Conservation (phyloP, 2,888 invertebrate species). For the Caenorhabditis angaria region DNA sequence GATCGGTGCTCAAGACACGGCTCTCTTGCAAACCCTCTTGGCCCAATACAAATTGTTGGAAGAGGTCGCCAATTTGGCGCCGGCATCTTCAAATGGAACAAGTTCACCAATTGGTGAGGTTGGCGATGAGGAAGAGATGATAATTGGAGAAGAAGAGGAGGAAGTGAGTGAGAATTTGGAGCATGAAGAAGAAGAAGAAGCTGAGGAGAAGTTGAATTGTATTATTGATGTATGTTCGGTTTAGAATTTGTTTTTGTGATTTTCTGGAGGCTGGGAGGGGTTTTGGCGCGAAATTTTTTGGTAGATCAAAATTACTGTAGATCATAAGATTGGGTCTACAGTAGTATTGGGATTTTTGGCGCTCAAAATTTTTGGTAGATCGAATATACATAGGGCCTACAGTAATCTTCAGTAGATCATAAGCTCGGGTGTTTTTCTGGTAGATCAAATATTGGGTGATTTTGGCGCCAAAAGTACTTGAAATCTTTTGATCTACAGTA, state of each 20-base stretch:
- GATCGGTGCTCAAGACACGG: slow-evolving; percentile 7
- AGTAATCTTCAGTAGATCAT: too few species aligned
- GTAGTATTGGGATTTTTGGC: too few species aligned
- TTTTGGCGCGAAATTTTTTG: too few species aligned
- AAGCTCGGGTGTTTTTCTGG: too few species aligned
- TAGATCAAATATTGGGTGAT: too few species aligned
- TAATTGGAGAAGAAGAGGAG: slow-evolving; percentile 22
- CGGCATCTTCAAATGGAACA: slow-evolving; percentile 28
- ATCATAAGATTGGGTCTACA: too few species aligned
- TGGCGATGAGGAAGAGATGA: slow-evolving; percentile 19
- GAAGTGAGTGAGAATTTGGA: slow-evolving; percentile 10
- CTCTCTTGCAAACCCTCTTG: slow-evolving; percentile 34
- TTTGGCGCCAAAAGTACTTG: too few species aligned
- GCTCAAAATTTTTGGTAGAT: too few species aligned
- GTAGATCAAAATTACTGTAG: too few species aligned
- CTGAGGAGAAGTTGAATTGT: slow-evolving; percentile 25
- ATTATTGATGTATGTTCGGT: slow-evolving; percentile 53
- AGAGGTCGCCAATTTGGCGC: slow-evolving; percentile 17
- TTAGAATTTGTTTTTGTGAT: slow-evolving; percentile 11
- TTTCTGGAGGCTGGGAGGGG: too few species aligned
- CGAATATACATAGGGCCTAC: too few species aligned
- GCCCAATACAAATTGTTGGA: slow-evolving; percentile 45
- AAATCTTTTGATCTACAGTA: too few species aligned
- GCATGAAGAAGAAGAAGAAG: neutral
- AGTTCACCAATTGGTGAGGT: slow-evolving; percentile 21